Conservation (phyloP, 2,888 invertebrate genomes). For the Microchrysa polita region DNA sequence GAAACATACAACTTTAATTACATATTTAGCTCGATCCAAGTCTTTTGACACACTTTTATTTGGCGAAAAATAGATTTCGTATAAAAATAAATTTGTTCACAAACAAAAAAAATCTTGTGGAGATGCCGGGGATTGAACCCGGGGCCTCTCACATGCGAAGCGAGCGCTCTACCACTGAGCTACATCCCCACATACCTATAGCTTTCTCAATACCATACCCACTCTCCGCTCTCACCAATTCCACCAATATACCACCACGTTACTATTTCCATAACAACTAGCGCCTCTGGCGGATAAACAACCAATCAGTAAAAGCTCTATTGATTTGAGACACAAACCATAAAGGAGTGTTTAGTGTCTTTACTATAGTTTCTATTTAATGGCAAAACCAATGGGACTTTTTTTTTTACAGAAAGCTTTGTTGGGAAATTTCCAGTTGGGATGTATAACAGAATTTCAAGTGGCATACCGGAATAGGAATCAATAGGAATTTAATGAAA, state of each 20-base stretch:
- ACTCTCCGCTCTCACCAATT: constrained; percentile 14
- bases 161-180: constrained; percentile 57
- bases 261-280: not conserved
- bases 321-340: not conserved
- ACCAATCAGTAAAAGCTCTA: not conserved
- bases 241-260: not conserved
- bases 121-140: constrained; percentile 56
- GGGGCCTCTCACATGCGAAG: constrained; percentile 56
- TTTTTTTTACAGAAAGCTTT: not conserved
- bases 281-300: not conserved
- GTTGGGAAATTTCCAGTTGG: not conserved
- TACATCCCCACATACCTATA: constrained; percentile 53
- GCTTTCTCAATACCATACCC: not conserved
- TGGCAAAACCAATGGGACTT: no score
- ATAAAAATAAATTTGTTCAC: no score
- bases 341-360: no score
- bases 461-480: not conserved
- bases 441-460: not conserved
- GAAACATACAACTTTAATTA: no score
- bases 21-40: no score
- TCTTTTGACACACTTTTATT: no score
- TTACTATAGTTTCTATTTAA: no score
- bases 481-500: no score
- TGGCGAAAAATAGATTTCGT: no score
- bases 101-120: constrained; percentile 49